Evolutionary conservation across 2,113 vertebrate species (phyloP).

Genomic region (Nycticebus coucang): DNA sequence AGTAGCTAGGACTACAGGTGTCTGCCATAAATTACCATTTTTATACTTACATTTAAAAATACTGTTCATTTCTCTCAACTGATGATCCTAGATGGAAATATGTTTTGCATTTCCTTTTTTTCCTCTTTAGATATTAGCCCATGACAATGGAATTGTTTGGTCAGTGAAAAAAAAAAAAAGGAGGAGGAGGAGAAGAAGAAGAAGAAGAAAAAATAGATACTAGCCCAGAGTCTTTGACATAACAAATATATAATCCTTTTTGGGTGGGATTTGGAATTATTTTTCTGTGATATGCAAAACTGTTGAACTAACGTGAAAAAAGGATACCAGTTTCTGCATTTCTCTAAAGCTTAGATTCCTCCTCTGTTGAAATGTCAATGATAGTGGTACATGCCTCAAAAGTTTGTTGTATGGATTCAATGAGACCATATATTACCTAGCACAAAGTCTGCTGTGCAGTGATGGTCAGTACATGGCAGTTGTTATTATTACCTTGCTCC

Average conservation of each 20-base stretch:
- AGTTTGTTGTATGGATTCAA: not conserved
- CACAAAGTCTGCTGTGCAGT: not conserved
- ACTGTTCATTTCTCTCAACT: not conserved
- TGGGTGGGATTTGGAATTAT: not conserved
- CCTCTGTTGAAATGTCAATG: not conserved
- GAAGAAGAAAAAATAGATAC: not conserved
- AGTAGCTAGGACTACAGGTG: too few relatives aligned
- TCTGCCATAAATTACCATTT: not conserved
- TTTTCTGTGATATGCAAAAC: not conserved
- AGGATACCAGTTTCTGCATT: not conserved
- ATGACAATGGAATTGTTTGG: too few relatives aligned
- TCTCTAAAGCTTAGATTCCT: not conserved
- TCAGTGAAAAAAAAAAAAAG: too few relatives aligned
- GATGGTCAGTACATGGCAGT: not conserved
- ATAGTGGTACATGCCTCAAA: not conserved
- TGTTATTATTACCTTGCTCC: not conserved
- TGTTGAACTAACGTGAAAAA: not conserved
- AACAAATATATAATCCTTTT: not conserved
- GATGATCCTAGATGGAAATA: not conserved
- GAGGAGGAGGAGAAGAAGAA: too few relatives aligned
- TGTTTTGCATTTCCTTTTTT: not conserved
- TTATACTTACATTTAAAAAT: conserved; percentile 8
- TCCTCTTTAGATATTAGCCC: not conserved
- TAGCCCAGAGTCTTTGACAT: not conserved
- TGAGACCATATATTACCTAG: not conserved